These are phyloP conservation scores for Lamellibrachia luymesi DNA, from an alignment of 1,140 invertebrate species.

Conservation along the genomic window DNA sequence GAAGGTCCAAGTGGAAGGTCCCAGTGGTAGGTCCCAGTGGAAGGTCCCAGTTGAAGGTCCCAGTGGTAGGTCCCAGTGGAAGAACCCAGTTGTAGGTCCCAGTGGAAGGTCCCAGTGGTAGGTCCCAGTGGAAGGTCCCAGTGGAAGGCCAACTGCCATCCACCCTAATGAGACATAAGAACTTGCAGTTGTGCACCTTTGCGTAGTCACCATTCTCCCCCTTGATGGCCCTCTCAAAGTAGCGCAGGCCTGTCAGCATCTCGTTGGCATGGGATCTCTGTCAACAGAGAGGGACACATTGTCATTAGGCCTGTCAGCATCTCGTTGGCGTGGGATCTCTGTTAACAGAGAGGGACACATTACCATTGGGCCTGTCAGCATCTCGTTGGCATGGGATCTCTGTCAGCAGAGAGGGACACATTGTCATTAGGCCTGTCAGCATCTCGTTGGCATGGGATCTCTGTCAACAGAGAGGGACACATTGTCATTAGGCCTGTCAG, in stretches of 20 bases:
- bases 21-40: background rate
- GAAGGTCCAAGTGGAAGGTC: too few species aligned
- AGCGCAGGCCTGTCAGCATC: constrained; percentile 61
- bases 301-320: constrained; percentile 44
- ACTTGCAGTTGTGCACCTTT: background rate
- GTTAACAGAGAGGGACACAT: background rate
- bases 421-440: too few species aligned
- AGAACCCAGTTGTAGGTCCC: background rate
- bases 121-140: background rate
- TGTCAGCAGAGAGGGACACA: background rate
- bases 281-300: background rate
- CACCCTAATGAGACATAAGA: background rate
- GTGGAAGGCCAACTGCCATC: background rate
- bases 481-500: too few species aligned
- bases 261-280: constrained; percentile 59
- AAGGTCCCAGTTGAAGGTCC: background rate
- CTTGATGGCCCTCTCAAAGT: constrained; percentile 59
- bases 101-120: background rate
- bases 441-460: too few species aligned
- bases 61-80: background rate
- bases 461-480: too few species aligned
- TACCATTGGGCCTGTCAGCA: too few species aligned
- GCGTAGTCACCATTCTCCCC: constrained; percentile 35
- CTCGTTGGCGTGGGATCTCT: constrained; percentile 51
- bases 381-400: too few species aligned